Evolutionary conservation across 2,888 invertebrate species (phyloP).

Genomic region (Xestoiulus laeticollis): DNA sequence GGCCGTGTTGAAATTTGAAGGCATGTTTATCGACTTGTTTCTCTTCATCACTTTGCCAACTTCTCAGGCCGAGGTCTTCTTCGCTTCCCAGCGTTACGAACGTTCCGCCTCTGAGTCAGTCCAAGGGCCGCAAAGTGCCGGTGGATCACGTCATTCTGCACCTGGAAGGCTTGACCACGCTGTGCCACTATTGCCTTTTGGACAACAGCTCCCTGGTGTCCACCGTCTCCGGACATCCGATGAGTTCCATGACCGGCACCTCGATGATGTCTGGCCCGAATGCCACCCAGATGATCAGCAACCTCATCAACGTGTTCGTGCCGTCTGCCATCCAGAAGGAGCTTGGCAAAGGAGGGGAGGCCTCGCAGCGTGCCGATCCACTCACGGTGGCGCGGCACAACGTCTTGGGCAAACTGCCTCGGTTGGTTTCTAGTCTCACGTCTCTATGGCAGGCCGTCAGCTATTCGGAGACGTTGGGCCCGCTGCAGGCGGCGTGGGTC

Average conservation of each 20-base stretch:
- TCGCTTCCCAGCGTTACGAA: not conserved
- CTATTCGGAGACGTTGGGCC: conserved; percentile 62
- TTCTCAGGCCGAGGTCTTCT: conserved; percentile 41
- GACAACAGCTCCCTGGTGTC: conserved; percentile 65
- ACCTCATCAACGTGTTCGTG: conserved; percentile 82
- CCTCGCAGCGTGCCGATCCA: conserved; percentile 62
- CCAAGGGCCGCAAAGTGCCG: conserved; percentile 51
- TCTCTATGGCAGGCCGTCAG: conserved; percentile 79
- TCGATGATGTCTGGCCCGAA: conserved; percentile 59
- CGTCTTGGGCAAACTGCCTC: conserved; percentile 80
- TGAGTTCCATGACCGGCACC: conserved; percentile 62
- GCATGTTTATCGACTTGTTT: not conserved
- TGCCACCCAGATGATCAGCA: conserved; percentile 77
- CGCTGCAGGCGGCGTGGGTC: conserved; percentile 60
- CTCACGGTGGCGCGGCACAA: conserved; percentile 74
- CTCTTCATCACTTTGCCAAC: conserved; percentile 41
- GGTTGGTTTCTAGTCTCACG: conserved; percentile 81
- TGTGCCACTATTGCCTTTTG: conserved; percentile 82
- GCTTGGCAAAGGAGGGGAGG: conserved; percentile 61
- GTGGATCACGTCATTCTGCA: conserved; percentile 81
- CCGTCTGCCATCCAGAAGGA: conserved; percentile 65
- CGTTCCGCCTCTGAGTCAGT: conserved; percentile 53
- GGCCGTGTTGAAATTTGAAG: not conserved
- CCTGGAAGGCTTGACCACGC: conserved; percentile 78
- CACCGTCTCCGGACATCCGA: conserved; percentile 61